Percentiles rank a stretch among this genome's conserved stretches.
Conservation (phyloP, 1,140 invertebrate genomes). For the Hyles vespertilio region DNA sequence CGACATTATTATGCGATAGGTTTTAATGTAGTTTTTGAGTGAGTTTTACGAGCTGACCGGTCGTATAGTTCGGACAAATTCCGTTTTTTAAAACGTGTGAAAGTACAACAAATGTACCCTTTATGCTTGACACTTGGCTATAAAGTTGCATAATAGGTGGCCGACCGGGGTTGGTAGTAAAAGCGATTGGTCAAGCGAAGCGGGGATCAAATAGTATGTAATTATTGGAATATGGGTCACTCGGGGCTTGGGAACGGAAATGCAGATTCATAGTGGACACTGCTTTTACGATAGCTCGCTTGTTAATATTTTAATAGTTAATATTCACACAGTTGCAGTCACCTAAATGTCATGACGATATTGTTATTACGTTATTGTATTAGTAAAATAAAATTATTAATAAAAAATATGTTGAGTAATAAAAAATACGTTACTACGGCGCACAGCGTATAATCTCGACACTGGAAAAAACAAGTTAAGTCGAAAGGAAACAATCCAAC, state of each 20-base stretch:
- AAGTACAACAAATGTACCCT: slow-evolving; percentile 55
- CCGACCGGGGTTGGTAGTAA: slow-evolving; percentile 50
- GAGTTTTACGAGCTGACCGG: slow-evolving; percentile 57
- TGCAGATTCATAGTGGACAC: slow-evolving; percentile 22
- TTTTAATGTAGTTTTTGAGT: slow-evolving; percentile 34
- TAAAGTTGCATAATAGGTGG: slow-evolving; percentile 44
- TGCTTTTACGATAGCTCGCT: slow-evolving; percentile 1
- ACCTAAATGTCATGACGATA: too few relatives aligned
- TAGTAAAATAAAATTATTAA: too few relatives aligned
- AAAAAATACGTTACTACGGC: too few relatives aligned
- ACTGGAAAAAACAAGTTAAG: too few relatives aligned
- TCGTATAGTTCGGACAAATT: slow-evolving; percentile 53
- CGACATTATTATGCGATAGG: slow-evolving; percentile 60
- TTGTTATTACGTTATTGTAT: too few relatives aligned
- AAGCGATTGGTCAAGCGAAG: slow-evolving; percentile 67
- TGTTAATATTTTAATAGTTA: not conserved
- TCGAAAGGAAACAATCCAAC: too few relatives aligned
- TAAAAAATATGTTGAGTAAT: too few relatives aligned
- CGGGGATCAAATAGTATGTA: slow-evolving; percentile 45
- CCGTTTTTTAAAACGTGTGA: slow-evolving; percentile 67
- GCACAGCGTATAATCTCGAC: too few relatives aligned
- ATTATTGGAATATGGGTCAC: slow-evolving; percentile 66
- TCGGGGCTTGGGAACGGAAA: slow-evolving; percentile 67
- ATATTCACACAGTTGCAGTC: not conserved
- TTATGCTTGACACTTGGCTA: slow-evolving; percentile 37